phyloP scores from a whole-genome alignment of 2,113 vertebrate species.

The Nibea albiflora region DNA sequence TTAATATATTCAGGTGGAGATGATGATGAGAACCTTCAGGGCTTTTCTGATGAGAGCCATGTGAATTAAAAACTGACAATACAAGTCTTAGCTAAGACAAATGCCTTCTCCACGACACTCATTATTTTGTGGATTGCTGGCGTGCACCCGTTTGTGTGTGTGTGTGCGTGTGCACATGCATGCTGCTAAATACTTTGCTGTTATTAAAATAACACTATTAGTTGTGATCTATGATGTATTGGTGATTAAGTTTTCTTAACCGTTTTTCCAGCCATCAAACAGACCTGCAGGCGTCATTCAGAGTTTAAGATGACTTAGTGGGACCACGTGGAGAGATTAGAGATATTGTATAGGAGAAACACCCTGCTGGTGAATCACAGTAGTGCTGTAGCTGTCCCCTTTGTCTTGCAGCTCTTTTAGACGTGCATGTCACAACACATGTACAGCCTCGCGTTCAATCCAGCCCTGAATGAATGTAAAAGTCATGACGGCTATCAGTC shows the following conservation, averaged over 20 bases:
- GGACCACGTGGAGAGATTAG: neutral
- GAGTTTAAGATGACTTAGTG: neutral
- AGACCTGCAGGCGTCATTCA: slow-evolving; percentile 18
- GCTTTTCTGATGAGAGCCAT: slow-evolving; percentile 71
- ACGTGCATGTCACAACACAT: neutral
- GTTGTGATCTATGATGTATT: slow-evolving; percentile 60
- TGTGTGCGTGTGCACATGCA: neutral
- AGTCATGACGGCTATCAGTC: neutral
- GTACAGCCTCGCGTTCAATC: neutral
- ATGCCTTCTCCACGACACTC: slow-evolving; percentile 54
- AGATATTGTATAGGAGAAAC: neutral
- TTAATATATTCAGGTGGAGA: slow-evolving; percentile 56
- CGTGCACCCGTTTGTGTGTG: neutral
- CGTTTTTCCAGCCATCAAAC: slow-evolving; percentile 28
- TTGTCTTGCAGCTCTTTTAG: neutral
- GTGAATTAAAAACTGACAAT: slow-evolving; percentile 78
- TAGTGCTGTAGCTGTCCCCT: neutral
- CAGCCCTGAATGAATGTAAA: neutral
- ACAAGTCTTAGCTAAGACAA: slow-evolving; percentile 69
- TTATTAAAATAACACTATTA: slow-evolving; percentile 67
- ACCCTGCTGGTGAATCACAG: neutral
- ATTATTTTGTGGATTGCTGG: slow-evolving; percentile 56
- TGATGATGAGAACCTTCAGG: slow-evolving; percentile 73
- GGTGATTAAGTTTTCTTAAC: slow-evolving; percentile 55
- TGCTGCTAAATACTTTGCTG: slow-evolving; percentile 39